Conservation (phyloP, 2,113 vertebrate species). For the Sylvia atricapilla region DNA sequence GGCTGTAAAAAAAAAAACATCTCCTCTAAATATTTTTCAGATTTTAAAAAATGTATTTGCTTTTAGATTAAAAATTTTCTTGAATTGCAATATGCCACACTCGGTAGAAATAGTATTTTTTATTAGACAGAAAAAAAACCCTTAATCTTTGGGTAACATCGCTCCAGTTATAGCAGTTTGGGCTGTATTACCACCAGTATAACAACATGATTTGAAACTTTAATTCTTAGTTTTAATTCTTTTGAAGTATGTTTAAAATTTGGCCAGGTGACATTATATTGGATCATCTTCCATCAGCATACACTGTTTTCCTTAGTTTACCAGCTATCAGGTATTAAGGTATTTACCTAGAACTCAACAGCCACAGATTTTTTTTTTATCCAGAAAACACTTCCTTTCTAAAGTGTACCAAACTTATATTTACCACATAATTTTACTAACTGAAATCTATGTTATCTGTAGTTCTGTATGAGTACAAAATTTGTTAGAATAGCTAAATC, state of each 20-base stretch:
- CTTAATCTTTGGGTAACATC: background rate
- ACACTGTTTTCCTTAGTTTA: background rate
- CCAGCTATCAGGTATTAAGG: background rate
- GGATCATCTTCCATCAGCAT: background rate
- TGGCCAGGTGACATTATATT: background rate
- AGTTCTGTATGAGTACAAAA: background rate
- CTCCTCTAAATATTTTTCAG: background rate
- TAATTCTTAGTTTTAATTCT: background rate
- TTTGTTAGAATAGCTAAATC: background rate
- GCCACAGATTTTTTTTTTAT: background rate
- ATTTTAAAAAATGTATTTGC: background rate
- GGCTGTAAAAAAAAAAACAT: background rate
- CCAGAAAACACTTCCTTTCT: background rate
- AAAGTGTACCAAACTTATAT: background rate
- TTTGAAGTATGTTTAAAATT: background rate
- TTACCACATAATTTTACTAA: background rate
- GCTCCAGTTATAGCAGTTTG: background rate
- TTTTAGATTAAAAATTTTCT: background rate
- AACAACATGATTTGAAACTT: background rate
- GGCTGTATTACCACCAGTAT: background rate
- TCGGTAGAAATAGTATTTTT: background rate
- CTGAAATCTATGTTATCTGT: background rate
- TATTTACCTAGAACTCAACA: background rate
- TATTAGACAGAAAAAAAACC: background rate
- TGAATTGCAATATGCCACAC: background rate